A percentile compares a stretch with the other conserved stretches of the same genome.
Conservation (phyloP, 2,888 invertebrate species). For the Megalurothrips usitatus region DNA sequence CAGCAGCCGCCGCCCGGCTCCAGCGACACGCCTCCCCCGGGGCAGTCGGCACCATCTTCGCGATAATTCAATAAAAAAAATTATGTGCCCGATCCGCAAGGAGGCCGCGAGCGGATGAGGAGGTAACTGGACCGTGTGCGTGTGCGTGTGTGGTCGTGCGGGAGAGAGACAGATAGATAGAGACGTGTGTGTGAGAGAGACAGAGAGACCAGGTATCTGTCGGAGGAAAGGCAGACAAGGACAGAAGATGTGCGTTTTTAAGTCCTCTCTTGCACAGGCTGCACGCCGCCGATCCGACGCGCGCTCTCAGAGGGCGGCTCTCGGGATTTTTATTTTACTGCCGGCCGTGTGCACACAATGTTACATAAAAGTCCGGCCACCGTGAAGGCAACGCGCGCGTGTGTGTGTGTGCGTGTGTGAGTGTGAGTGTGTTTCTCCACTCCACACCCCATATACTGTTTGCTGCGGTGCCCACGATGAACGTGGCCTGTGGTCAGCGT, state of each 20-base stretch:
- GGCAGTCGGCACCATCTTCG: neutral
- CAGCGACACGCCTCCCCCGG: neutral
- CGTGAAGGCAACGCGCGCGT: neutral
- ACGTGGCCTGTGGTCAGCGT: too few relatives aligned
- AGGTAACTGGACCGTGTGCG: neutral
- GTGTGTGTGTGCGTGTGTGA: neutral
- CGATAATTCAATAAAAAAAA: constrained; percentile 21
- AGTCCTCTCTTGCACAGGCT: too few relatives aligned
- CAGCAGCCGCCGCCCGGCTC: too few relatives aligned
- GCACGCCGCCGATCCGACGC: too few relatives aligned
- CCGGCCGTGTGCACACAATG: constrained; percentile 16
- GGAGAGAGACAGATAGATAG: neutral
- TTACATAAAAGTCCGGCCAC: neutral
- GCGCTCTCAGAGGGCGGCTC: neutral
- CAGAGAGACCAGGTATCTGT: neutral
- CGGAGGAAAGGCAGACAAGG: neutral
- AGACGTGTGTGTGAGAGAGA: neutral
- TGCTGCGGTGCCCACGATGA: too few relatives aligned
- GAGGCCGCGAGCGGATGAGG: neutral
- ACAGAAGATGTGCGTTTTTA: neutral
- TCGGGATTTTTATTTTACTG: neutral
- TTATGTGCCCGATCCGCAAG: neutral
- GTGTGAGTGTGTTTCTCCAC: neutral
- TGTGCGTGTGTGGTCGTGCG: neutral
- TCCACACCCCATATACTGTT: neutral